These are phyloP conservation scores for Pseudochirops cupreus DNA, from an alignment of 2,797 vertebrate genomes.

Conservation along the genomic window DNA sequence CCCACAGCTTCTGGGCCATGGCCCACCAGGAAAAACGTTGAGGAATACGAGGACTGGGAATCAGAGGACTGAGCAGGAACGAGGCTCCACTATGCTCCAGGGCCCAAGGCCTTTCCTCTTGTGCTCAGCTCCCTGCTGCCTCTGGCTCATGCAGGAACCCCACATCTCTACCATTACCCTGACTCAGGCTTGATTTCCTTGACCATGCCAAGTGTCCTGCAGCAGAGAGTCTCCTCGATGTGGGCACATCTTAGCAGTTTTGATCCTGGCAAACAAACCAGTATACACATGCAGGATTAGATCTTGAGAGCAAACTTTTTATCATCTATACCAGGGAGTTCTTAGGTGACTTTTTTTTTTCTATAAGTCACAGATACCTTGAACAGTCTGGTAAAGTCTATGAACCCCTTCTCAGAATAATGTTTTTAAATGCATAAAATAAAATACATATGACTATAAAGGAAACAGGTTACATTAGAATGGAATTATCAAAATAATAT, in stretches of 20 bases:
- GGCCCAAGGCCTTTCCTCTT: background rate
- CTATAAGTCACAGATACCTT: background rate
- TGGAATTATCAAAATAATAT: background rate
- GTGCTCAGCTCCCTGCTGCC: background rate
- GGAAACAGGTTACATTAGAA: background rate
- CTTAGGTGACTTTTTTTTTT: background rate
- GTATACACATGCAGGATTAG: background rate
- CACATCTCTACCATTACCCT: slow-evolving; percentile 29
- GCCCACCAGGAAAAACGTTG: background rate
- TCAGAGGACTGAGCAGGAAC: slow-evolving; percentile 1
- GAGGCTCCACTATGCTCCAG: background rate
- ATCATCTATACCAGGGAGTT: background rate
- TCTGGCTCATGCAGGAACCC: slow-evolving; percentile 40
- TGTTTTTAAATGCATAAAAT: background rate
- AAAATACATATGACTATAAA: background rate
- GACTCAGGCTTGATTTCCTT: slow-evolving; percentile 16
- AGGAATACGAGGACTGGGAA: background rate
- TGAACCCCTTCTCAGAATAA: background rate
- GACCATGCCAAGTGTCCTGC: background rate
- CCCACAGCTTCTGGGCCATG: slow-evolving; percentile 73
- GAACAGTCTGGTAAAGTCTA: background rate
- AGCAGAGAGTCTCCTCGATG: background rate
- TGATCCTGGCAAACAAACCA: slow-evolving; percentile 57
- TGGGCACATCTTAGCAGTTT: slow-evolving; percentile 13
- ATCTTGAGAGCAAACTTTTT: background rate